Evolutionary conservation across 2,113 vertebrate species (phyloP).

Genomic region (Loxodonta africana): DNA sequence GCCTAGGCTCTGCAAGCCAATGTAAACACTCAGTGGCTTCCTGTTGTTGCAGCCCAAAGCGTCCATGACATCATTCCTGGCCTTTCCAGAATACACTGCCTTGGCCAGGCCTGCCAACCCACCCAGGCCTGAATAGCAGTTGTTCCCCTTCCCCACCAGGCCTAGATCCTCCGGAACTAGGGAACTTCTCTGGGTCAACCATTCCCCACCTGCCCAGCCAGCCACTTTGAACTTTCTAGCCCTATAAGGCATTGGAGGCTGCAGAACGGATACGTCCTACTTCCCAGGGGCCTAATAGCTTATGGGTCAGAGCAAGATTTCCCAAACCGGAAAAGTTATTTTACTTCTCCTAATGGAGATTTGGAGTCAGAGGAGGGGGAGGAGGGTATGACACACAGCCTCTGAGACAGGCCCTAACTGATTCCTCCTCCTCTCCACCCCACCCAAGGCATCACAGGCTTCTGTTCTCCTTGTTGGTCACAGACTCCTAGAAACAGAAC

Average conservation of each 20-base stretch:
- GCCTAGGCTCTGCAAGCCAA: constrained; percentile 87
- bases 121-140: constrained; percentile 61
- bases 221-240: constrained; percentile 80
- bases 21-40: constrained; percentile 91
- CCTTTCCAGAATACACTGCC: constrained; percentile 83
- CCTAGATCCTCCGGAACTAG: constrained; percentile 63
- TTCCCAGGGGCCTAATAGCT: constrained; percentile 72
- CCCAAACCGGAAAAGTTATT: constrained; percentile 87
- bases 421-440: constrained; percentile 49
- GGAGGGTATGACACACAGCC: constrained; percentile 65
- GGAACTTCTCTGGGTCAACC: constrained; percentile 63
- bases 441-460: constrained; percentile 68
- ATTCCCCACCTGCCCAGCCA: constrained; percentile 53
- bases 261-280: constrained; percentile 64
- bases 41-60: constrained; percentile 92
- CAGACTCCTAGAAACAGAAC: constrained; percentile 65
- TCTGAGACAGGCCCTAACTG: constrained; percentile 55
- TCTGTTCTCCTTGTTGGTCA: constrained; percentile 62
- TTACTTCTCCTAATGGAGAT: constrained; percentile 82
- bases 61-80: constrained; percentile 89
- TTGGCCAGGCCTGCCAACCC: constrained; percentile 63
- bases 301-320: constrained; percentile 83
- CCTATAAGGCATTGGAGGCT: constrained; percentile 89
- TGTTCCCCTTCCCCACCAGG: constrained; percentile 58
- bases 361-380: constrained; percentile 60